Conservation (phyloP, 2,888 invertebrate species). For the Brenthis daphne region DNA sequence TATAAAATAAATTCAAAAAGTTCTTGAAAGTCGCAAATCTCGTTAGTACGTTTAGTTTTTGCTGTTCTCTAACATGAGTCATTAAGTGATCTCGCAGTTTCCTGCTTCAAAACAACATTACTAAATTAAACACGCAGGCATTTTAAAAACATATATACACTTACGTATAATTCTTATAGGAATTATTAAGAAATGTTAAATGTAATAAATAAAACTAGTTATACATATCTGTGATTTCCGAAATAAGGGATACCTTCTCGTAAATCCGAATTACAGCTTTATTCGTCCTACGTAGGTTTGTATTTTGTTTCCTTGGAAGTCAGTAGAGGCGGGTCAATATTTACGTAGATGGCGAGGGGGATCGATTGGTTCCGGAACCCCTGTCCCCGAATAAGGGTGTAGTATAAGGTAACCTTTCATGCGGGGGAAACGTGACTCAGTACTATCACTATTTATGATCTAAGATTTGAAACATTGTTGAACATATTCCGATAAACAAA, state of each 20-base stretch:
- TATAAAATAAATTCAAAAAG: constrained; percentile 9
- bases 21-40: constrained; percentile 21
- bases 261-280: constrained; percentile 14
- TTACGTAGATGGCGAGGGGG: constrained; percentile 56
- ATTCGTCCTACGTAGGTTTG: constrained; percentile 14
- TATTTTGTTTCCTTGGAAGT: constrained; percentile 33
- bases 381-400: constrained; percentile 48
- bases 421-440: constrained; percentile 34
- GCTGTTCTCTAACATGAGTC: constrained; percentile 8
- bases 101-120: constrained; percentile 5
- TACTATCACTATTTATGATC: constrained; percentile 22
- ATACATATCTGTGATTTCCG: not conserved
- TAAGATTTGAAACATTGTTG: not conserved
- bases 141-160: not conserved
- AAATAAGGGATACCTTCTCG: not conserved
- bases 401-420: constrained; percentile 53
- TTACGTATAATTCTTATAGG: not conserved
- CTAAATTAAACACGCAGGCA: not conserved
- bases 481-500: too few relatives aligned
- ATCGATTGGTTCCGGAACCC: constrained; percentile 63
- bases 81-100: constrained; percentile 21
- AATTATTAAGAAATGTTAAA: too few relatives aligned
- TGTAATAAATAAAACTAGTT: too few relatives aligned
- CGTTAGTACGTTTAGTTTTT: constrained; percentile 20
- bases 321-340: constrained; percentile 57